These are phyloP conservation scores for Drosophila kuntzei DNA, from an alignment of 2,888 invertebrate species.

Conservation along the genomic window DNA sequence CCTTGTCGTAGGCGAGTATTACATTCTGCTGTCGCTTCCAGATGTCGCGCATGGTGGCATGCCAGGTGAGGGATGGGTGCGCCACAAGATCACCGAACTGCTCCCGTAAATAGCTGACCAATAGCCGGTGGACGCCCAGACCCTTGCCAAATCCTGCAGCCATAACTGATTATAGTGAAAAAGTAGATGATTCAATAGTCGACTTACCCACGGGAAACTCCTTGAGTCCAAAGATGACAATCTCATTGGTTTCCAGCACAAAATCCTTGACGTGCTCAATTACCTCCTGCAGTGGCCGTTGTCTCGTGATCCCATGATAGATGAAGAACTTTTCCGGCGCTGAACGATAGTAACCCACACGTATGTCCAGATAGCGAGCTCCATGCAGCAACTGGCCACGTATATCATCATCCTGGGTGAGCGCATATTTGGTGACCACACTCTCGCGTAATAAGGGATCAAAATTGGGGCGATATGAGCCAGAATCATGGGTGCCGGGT, in stretches of 20 bases:
- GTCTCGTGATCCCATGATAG: slow-evolving; percentile 87
- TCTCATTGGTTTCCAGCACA: slow-evolving; percentile 87
- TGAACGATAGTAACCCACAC: slow-evolving; percentile 86
- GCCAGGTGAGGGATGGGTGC: slow-evolving; percentile 86
- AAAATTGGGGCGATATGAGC: slow-evolving; percentile 86
- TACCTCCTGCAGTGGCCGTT: slow-evolving; percentile 86
- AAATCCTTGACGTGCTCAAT: slow-evolving; percentile 87
- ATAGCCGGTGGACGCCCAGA: slow-evolving; percentile 86
- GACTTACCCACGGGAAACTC: slow-evolving; percentile 87
- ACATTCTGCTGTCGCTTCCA: slow-evolving; percentile 86
- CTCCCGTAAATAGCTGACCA: slow-evolving; percentile 86
- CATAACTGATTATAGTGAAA: neutral
- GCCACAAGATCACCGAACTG: slow-evolving; percentile 87
- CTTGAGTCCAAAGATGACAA: slow-evolving; percentile 88
- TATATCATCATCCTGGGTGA: slow-evolving; percentile 87
- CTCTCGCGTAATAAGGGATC: slow-evolving; percentile 83
- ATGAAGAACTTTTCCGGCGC: slow-evolving; percentile 86
- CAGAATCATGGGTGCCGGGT: slow-evolving; percentile 91
- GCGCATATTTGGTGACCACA: slow-evolving; percentile 86
- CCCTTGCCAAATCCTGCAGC: slow-evolving; percentile 85
- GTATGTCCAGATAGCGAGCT: slow-evolving; percentile 88
- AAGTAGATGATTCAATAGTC: neutral
- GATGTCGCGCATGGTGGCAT: slow-evolving; percentile 85
- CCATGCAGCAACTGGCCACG: slow-evolving; percentile 88
- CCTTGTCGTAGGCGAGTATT: slow-evolving; percentile 87